Evolutionary conservation across 2,113 vertebrate species (phyloP), one percentile per base, ranked within the genome.

Genomic region (Syngnathus scovelli): DNA sequence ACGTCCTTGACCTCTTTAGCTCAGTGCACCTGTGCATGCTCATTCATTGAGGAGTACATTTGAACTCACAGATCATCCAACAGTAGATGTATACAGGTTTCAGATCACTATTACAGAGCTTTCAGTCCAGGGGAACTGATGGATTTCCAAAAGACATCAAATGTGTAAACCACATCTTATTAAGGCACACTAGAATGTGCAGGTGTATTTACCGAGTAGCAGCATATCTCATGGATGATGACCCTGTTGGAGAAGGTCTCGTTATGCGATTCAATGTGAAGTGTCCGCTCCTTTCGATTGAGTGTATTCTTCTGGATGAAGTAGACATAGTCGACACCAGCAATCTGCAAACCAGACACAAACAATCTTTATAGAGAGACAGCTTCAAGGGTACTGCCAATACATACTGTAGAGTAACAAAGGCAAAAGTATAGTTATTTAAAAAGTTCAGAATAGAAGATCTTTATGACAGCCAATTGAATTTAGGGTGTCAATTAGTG

Each of bases 211-310:
- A 98, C 96, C 19, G 93, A 95, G 86, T 99, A 98, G 87, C 92
- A 94, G 92, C 96, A 99, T 76, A 92, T 91, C 76, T 98, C 96
- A 0, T 93, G 93, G 80, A 99, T 95, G 78, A 98, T 92, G 83
- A 99, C 95, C 68, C 96, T 90, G 70, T 93, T 99, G 58, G 94
- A 95, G 77, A 99, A 99, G 4, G 95, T 98, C 80, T 99, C 96
- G 13, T 99, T 99, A 43, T 95, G 91, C 27, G 95, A 96, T 84
- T 98, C 96, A 18, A 98, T 98, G 70, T 96, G 93, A 79, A 99
- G 86, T 21, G 95, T 98, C 43, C 96, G 93, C 33, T 99, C 96
- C 66, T 89, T 90, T 60, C 90, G 89, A 83, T 97, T 95, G 85
- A 99, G 87, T 0, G 94, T 93, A 87, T 98, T 99, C 80, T 94